Percentiles rank a stretch among this genome's conserved stretches.
These are phyloP conservation scores for Eilema sororculum DNA, from an alignment of 2,888 invertebrate genomes.

Conservation along the genomic window DNA sequence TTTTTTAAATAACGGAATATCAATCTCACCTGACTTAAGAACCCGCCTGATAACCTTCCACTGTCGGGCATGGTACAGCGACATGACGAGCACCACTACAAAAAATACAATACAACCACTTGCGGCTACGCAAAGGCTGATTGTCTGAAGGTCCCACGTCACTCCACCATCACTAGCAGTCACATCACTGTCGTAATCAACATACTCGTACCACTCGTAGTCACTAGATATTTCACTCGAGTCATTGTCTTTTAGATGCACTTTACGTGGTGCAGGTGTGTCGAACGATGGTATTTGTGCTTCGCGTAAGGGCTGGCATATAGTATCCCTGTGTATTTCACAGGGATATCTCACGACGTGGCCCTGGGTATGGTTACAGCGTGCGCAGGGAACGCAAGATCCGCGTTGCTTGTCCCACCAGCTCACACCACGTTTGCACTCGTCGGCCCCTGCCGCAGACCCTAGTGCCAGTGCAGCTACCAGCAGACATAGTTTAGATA, in stretches of 20 bases:
- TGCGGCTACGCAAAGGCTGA: slow-evolving; percentile 90
- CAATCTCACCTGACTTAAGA: slow-evolving; percentile 90
- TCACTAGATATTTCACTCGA: slow-evolving; percentile 71
- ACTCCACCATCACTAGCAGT: slow-evolving; percentile 71
- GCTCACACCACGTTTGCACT: slow-evolving; percentile 86
- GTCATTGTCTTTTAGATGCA: slow-evolving; percentile 62
- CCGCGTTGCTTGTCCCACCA: slow-evolving; percentile 90
- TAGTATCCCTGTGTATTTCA: slow-evolving; percentile 91
- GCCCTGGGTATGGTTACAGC: slow-evolving; percentile 87
- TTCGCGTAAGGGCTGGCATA: slow-evolving; percentile 90
- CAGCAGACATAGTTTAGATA: slow-evolving; percentile 76
- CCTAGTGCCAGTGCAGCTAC: slow-evolving; percentile 76
- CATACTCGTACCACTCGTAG: slow-evolving; percentile 78
- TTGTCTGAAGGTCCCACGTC: slow-evolving; percentile 92
- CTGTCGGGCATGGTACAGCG: slow-evolving; percentile 92
- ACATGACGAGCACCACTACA: slow-evolving; percentile 91
- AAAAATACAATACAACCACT: slow-evolving; percentile 93
- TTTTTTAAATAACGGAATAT: not conserved
- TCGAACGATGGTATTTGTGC: slow-evolving; percentile 88
- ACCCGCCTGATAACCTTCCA: slow-evolving; percentile 93
- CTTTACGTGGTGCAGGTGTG: slow-evolving; percentile 57
- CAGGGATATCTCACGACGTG: slow-evolving; percentile 91
- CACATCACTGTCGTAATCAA: slow-evolving; percentile 80
- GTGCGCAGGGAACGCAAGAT: slow-evolving; percentile 90
- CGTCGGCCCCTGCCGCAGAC: slow-evolving; percentile 66